A percentile compares a stretch with the other conserved stretches of the same genome.
Evolutionary conservation across 2,113 vertebrate species (phyloP).

Genomic region (Zosterops hypoxanthus): DNA sequence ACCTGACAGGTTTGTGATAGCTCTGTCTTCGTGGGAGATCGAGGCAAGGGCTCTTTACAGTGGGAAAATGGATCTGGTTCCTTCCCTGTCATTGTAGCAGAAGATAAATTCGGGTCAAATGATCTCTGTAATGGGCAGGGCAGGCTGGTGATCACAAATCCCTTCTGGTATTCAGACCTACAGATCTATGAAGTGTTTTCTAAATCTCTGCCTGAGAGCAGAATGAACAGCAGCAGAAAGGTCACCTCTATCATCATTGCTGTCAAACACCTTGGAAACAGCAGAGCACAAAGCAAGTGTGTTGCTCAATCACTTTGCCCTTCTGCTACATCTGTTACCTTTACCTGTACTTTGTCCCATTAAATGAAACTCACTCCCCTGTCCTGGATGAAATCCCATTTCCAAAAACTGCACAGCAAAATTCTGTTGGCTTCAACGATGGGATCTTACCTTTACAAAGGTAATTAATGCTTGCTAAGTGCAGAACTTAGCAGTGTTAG

Average conservation of each 20-base stretch:
- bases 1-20: neutral
- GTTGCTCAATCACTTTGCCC: neutral
- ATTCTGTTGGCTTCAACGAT: rapidly evolving
- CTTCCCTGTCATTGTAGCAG: neutral
- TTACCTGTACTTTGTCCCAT: neutral
- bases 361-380: neutral
- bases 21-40: neutral
- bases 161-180: neutral
- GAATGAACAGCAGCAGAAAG: slow-evolving; percentile 30
- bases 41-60: neutral
- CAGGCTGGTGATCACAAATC: neutral
- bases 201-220: neutral
- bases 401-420: neutral
- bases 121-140: neutral
- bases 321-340: neutral
- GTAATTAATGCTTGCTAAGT: neutral
- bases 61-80: neutral
- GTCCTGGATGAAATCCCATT: neutral
- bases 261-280: slow-evolving; percentile 27
- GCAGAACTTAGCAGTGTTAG: neutral
- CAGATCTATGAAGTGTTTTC: neutral
- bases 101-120: neutral
- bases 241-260: slow-evolving; percentile 14
- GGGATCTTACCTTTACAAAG: neutral
- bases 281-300: neutral